Base-by-base conservation (phyloP, 2,797 vertebrate genomes). In the Lepidocolaptes lacrymiger region DNA sequence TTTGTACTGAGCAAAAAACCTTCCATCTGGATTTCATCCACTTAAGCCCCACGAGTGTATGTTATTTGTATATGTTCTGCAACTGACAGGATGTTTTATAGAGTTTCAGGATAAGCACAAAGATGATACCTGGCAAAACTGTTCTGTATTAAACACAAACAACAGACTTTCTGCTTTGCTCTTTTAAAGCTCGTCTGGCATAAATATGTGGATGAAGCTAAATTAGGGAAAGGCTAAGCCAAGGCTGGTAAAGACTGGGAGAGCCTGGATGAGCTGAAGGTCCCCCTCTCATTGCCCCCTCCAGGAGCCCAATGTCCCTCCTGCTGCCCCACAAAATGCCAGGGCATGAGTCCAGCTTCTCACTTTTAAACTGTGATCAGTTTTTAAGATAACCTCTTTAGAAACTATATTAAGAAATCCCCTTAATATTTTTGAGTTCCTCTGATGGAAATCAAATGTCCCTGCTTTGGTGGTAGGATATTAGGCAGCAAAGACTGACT, bases 1-100 rank as follows among this genome's bases (percentile, higher is more conserved):
- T 86, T 63, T 75, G 43, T 88, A 43, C n/a, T 63, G 61, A 78
- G 83, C 68, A 66, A 88, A 78, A 76, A 90, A 9, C 73, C 49
- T 78, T 75, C 85, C 95, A 95, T 94, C 91, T 97, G 94, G 91
- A 76, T 88, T 88, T 90, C 90, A 96, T 93, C 88, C 93, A 72
- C 51, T 34, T 17, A 22, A 84, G 7, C 46, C 76, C 79, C 66
- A 10, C 0, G 64, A 88, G 87, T 46, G 49, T 17, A 9, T n/a
- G 85, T 74, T 80, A 26, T 88, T 91, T 95, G 93, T 91, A 13
- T 90, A 55, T 59, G 19, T 81, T 62, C 80, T 68, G 46, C 66
- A 83, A 37, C 58, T 69, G 91, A n/a, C 67, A 67, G 88, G 59
- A 67, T 61, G 80, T 58, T 93, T 89, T 64, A 36, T 2, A 4